Evolutionary conservation across 1,140 invertebrate genomes (phyloP), one percentile per base, ranked within the genome.

Genomic region (Linepithema humile): DNA sequence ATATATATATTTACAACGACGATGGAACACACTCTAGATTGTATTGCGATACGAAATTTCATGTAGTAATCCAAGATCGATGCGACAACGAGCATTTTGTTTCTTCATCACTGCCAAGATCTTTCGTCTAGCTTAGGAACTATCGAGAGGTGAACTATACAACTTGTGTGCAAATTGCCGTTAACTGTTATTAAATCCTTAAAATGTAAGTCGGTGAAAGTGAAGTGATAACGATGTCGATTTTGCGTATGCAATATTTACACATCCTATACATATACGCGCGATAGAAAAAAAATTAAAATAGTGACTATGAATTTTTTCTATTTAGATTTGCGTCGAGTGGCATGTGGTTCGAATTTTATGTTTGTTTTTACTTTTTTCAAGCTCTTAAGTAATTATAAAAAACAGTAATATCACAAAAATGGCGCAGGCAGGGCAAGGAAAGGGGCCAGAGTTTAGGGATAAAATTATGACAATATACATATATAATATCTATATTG

Each of bases 321-420:
- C 50, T n/a, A 17, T 55, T 69, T 29, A 15, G 9, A 48, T 12
- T 74, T 23, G 0, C 9, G 85, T 78, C 70, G 84, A 88, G 50
- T 70, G 86, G 83, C 23, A 88, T 85, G 87, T 92, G 92, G 88
- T 89, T 88, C 82, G 38, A 53, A 12, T 89, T 75, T 72, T 77
- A 84, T 82, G 85, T 35, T 29, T 15, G 10, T 59, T 43, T 72
- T 32, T 43, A 17, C 43, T 55, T 67, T 77, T 82, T 86, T 82
- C 85, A 91, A 91, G 89, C 87, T 87, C 90, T 92, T 90, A 91
- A 91, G 90, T 92, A 92, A 92, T 92, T 91, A 92, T 92, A 92
- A 92, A 92, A 93, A 92, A 92, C 91, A 93, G 88, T 92, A 93
- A 93, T 93, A 93, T 93, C 93, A 93, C 93, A 93, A 92, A 93